These are phyloP conservation scores for Manis javanica DNA, from an alignment of 2,797 vertebrate genomes.

Conservation along the genomic window DNA sequence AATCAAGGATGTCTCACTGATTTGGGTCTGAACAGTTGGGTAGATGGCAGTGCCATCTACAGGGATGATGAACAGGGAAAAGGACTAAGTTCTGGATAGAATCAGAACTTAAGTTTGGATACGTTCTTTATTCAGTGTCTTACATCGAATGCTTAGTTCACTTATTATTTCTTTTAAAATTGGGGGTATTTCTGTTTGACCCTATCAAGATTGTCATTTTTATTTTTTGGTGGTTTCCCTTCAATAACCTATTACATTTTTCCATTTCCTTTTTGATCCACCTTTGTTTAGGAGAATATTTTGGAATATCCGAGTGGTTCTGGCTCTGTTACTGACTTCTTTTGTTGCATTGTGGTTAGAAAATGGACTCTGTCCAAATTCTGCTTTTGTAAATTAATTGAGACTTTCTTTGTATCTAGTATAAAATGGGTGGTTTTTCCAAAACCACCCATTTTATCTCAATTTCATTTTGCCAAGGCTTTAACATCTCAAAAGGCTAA, in stretches of 20 bases:
- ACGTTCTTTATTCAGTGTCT: conserved; percentile 45
- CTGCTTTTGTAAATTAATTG: conserved; percentile 2
- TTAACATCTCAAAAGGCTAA: not conserved
- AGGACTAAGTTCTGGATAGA: not conserved
- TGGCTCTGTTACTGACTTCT: conserved; percentile 41
- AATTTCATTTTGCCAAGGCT: not conserved
- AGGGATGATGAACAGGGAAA: not conserved
- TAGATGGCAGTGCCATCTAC: not conserved
- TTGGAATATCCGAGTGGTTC: not conserved
- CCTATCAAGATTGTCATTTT: not conserved
- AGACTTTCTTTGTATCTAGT: conserved; percentile 37
- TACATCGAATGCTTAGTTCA: not conserved
- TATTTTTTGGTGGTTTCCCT: not conserved
- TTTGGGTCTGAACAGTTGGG: not conserved
- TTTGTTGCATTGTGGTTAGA: conserved; percentile 39
- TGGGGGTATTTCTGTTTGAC: not conserved
- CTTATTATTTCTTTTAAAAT: not conserved
- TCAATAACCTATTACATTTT: not conserved
- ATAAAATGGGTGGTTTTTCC: conserved; percentile 22
- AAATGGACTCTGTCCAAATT: conserved; percentile 45
- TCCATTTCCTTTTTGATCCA: not conserved
- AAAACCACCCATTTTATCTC: conserved; percentile 25
- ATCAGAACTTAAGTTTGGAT: conserved; percentile 14
- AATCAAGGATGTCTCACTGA: not conserved
- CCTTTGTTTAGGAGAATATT: not conserved